These are phyloP conservation scores for Lucilia cuprina DNA, from an alignment of 1,140 invertebrate species.

Conservation along the genomic window DNA sequence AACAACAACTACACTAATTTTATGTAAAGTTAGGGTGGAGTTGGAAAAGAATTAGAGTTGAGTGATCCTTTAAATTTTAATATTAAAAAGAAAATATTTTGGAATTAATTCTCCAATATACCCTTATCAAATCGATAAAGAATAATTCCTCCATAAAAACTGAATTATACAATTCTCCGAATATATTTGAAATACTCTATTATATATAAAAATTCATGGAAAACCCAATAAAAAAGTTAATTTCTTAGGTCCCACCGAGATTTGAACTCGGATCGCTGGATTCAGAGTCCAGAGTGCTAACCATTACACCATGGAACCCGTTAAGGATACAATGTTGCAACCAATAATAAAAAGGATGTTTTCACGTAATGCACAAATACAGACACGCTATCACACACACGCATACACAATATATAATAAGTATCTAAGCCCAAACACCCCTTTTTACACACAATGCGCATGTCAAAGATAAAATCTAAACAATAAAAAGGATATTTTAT, in stretches of 20 bases:
- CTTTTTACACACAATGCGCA: slow-evolving; percentile 1
- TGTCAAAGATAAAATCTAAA: not conserved
- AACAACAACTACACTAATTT: too few relatives aligned
- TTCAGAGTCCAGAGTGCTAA: slow-evolving; percentile 92
- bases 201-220: not conserved
- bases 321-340: slow-evolving; percentile 30
- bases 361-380: not conserved
- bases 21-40: too few relatives aligned
- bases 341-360: not conserved
- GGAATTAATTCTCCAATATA: too few relatives aligned
- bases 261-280: slow-evolving; percentile 89
- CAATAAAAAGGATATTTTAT: not conserved
- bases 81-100: too few relatives aligned
- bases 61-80: too few relatives aligned
- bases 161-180: too few relatives aligned
- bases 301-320: slow-evolving; percentile 87
- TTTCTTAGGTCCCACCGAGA: slow-evolving; percentile 76
- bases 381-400: not conserved
- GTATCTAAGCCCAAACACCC: too few relatives aligned
- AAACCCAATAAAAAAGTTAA: slow-evolving; percentile 7
- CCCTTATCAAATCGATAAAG: too few relatives aligned
- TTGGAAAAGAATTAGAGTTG: too few relatives aligned
- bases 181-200: too few relatives aligned
- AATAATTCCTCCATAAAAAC: too few relatives aligned
- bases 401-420: not conserved